Evolutionary conservation across 37 sponge, comb jelly and placozoan genomes (phyloP).

Genomic region (Aplysina aerophoba): DNA sequence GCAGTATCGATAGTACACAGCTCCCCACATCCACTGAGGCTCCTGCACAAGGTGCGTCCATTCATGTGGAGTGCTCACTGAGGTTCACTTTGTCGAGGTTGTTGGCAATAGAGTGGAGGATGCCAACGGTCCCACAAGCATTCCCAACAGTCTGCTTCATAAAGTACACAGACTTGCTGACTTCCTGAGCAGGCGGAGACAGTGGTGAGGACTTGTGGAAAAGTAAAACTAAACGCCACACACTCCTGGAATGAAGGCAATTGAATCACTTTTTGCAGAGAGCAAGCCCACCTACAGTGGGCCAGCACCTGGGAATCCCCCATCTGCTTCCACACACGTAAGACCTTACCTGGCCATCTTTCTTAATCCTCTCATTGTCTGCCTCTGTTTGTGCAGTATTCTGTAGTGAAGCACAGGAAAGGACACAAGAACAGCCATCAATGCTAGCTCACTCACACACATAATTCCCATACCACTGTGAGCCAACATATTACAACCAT

Average conservation of each 20-base stretch:
- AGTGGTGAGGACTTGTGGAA: too few relatives aligned
- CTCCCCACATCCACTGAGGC: too few relatives aligned
- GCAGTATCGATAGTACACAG: too few relatives aligned
- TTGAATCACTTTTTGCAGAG: too few relatives aligned
- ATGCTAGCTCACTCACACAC: conserved; percentile 9
- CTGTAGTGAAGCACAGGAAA: conserved; percentile 5
- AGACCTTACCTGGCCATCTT: conserved; percentile 40
- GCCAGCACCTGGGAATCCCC: too few relatives aligned
- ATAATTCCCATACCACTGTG: too few relatives aligned
- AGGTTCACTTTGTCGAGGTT: conserved; percentile 61
- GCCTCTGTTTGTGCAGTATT: background rate
- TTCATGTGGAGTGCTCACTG: conserved; percentile 33
- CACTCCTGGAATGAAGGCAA: too few relatives aligned
- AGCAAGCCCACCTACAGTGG: background rate
- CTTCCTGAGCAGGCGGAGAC: conserved; percentile 18
- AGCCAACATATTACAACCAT: too few relatives aligned
- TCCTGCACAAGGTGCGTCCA: too few relatives aligned
- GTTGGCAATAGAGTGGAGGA: conserved; percentile 92
- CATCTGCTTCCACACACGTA: too few relatives aligned
- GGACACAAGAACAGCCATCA: conserved; percentile 2
- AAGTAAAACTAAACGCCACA: too few relatives aligned
- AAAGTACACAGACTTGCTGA: conserved; percentile 77
- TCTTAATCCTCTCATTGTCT: conserved; percentile 42
- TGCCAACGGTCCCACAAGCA: conserved; percentile 97
- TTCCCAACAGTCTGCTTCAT: conserved; percentile 96